Percentiles rank a stretch among this genome's conserved stretches.
phyloP scores from a whole-genome alignment of 2,888 invertebrate genomes.

The Luperina testacea region DNA sequence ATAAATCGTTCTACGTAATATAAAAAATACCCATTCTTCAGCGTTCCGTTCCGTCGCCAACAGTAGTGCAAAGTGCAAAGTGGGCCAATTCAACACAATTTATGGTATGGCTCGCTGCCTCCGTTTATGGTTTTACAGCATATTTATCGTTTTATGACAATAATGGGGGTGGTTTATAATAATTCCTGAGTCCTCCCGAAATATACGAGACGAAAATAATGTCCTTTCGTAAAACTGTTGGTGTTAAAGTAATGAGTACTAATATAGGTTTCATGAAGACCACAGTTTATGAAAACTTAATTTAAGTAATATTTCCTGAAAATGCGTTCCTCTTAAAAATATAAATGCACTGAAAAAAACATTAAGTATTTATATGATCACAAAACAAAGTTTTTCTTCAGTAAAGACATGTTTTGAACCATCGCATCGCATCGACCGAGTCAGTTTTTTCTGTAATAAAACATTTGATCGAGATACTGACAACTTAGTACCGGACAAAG shows the following conservation, averaged over 20 bases:
- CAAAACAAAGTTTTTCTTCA: no score
- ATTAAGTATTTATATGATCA: no score
- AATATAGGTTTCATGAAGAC: neutral
- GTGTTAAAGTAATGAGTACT: conserved; percentile 37
- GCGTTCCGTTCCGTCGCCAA: conserved; percentile 64
- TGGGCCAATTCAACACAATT: conserved; percentile 85
- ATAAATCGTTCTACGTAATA: conserved; percentile 57
- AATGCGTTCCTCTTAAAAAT: no score
- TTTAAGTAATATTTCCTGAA: neutral
- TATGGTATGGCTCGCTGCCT: conserved; percentile 84
- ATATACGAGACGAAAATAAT: conserved; percentile 65
- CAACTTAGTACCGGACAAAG: neutral
- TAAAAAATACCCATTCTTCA: conserved; percentile 65
- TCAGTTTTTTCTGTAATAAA: no score
- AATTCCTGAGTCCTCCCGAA: conserved; percentile 72
- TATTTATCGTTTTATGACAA: conserved; percentile 88
- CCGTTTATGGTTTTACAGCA: conserved; percentile 88
- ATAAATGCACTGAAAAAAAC: neutral
- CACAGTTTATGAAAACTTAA: neutral
- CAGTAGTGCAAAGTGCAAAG: conserved; percentile 80
- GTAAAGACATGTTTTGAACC: no score
- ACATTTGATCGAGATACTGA: no score
- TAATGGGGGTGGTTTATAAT: conserved; percentile 82
- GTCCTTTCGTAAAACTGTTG: conserved; percentile 56
- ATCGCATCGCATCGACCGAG: no score